Base-by-base conservation (phyloP, 2,113 vertebrate species). In the Calonectris borealis region DNA sequence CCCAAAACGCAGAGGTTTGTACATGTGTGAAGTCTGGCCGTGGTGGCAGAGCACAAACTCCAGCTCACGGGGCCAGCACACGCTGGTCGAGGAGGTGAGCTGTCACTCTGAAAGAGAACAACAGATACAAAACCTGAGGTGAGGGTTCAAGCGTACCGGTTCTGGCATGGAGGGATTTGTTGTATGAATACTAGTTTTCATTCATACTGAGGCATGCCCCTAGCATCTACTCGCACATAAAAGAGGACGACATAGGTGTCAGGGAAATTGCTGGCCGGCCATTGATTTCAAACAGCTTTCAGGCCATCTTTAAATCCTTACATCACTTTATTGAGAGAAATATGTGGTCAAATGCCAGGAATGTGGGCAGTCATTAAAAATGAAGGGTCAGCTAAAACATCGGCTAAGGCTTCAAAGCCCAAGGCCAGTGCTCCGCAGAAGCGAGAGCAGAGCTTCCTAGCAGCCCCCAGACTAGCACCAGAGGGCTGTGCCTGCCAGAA, bases 41-140 rank as follows among this genome's bases (percentile, higher is more conserved):
- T 1, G 5, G 19, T 27, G 44, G 38, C 52, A 83, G 52, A 71
- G 48, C 29, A 83, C 36, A 38, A 38, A 48, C 49, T 81, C 36
- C 54, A 80, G n/a, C 16, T 38, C n/a, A 13, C 0, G 2, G 22
- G 13, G 17, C 62, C 62, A 92, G 48, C 38, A 83, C 0, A 0
- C 0, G 0, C 44, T 83, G 57, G 10, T 38, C 2, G 1, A 34
- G n/a, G 16, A 88, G n/a, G 38, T 17, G 25, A 51, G 6, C 24
- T 52, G 27, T 70, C 65, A 57, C 31, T 54, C 58, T 70, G 55
- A 70, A 65, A 81, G 31, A 61, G 26, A 88, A 61, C 34, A 76
- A 44, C 27, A 77, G 40, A 46, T 31, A 60, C 24, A 71, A 84
- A 82, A 76, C 22, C 44, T 2, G 1, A 80, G 20, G n/a, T 48